phyloP scores from a whole-genome alignment of 2,113 vertebrate species.

The Anarhynchus alexandrinus region DNA sequence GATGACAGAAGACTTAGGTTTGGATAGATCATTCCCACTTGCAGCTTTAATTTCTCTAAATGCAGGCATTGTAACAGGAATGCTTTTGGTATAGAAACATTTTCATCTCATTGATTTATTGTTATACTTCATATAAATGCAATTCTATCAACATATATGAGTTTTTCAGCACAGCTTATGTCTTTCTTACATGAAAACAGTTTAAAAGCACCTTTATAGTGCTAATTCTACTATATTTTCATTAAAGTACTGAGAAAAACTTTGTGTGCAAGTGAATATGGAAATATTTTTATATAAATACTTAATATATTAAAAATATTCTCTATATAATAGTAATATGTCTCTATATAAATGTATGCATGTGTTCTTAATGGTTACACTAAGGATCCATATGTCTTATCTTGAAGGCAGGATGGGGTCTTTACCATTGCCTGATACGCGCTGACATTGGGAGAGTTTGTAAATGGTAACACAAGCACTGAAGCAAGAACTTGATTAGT shows the following conservation, averaged over 20 bases:
- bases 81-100: neutral
- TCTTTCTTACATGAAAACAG: neutral
- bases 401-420: neutral
- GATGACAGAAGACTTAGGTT: neutral
- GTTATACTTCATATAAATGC: neutral
- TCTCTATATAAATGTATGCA: fast-evolving
- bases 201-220: neutral
- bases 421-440: neutral
- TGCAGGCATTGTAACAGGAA: neutral
- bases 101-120: neutral
- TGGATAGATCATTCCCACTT: neutral
- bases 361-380: neutral
- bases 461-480: neutral
- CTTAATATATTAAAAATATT: neutral
- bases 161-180: neutral
- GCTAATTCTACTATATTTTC: neutral
- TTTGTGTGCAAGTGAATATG: neutral
- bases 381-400: neutral
- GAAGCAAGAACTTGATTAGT: neutral
- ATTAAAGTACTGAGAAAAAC: neutral
- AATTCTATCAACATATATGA: neutral
- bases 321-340: fast-evolving
- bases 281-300: neutral
- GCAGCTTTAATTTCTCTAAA: neutral
- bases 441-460: neutral